Percentiles rank a stretch among this genome's conserved stretches.
These are phyloP conservation scores for Pristionchus japonicus DNA, from an alignment of 2,888 invertebrate species.

Conservation along the genomic window DNA sequence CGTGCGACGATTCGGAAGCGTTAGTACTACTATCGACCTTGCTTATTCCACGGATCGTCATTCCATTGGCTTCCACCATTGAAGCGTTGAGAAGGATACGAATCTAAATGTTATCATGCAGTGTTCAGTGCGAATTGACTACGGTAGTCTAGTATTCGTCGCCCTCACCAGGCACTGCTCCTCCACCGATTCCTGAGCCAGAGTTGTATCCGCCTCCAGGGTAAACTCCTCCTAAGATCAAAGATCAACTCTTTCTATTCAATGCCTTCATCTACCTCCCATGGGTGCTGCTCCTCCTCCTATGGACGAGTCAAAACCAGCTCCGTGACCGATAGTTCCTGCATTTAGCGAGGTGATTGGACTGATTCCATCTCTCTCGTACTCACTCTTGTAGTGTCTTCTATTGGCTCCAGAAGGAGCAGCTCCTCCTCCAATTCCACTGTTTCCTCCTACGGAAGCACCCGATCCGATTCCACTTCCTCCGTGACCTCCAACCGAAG, in stretches of 20 bases:
- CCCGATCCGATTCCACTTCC: constrained; percentile 24
- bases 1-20: background rate
- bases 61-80: background rate
- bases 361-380: background rate
- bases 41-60: background rate
- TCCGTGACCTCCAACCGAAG: background rate
- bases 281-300: constrained; percentile 11
- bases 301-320: background rate
- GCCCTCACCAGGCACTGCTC: constrained; percentile 22
- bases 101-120: background rate
- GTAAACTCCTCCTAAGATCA: constrained; percentile 33
- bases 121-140: background rate
- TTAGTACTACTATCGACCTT: constrained; percentile 15
- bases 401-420: background rate
- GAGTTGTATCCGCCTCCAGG: background rate
- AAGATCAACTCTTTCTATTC: background rate
- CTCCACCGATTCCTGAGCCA: constrained; percentile 5
- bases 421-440: constrained; percentile 38
- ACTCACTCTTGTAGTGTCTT: constrained; percentile 34
- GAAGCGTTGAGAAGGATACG: background rate
- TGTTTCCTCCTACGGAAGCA: background rate
- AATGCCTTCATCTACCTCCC: background rate
- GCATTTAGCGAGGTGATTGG: background rate
- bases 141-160: background rate
- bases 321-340: constrained; percentile 30